phyloP scores from a whole-genome alignment of 2,888 invertebrate genomes.

The Branchellion lobata region DNA sequence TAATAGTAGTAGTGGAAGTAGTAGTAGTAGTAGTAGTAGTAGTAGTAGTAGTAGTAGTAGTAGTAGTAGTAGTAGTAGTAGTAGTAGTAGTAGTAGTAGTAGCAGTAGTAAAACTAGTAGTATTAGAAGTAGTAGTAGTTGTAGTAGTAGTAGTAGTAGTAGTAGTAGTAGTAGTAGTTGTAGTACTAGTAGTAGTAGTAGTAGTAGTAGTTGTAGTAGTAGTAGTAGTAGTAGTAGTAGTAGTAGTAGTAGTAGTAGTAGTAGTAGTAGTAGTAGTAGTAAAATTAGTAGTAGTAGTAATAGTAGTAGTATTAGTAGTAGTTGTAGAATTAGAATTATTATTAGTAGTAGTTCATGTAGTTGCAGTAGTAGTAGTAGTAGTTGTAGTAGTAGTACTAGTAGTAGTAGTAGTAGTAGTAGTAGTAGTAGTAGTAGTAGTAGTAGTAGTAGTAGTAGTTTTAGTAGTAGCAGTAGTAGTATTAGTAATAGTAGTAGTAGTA shows the following conservation, averaged over 20 bases:
- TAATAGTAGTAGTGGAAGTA: conserved; percentile 39
- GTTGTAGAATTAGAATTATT: neutral
- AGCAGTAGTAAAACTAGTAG: conserved; percentile 46
- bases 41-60: conserved; percentile 49
- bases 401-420: too few relatives aligned
- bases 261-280: conserved; percentile 48
- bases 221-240: conserved; percentile 43
- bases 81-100: conserved; percentile 47
- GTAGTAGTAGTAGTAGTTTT: too few relatives aligned
- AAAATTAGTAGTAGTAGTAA: conserved; percentile 47
- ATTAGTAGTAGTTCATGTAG: too few relatives aligned
- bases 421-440: too few relatives aligned
- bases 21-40: conserved; percentile 19
- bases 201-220: too few relatives aligned
- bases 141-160: too few relatives aligned
- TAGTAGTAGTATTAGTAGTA: conserved; percentile 38
- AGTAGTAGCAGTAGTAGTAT: too few relatives aligned
- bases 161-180: too few relatives aligned
- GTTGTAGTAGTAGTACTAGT: too few relatives aligned
- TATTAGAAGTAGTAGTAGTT: neutral
- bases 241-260: conserved; percentile 49
- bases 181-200: too few relatives aligned
- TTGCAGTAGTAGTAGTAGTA: too few relatives aligned
- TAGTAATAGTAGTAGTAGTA: conserved; percentile 6
- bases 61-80: conserved; percentile 46